These are phyloP conservation scores for Emmelina monodactyla DNA, from an alignment of 2,888 invertebrate species.

Conservation along the genomic window DNA sequence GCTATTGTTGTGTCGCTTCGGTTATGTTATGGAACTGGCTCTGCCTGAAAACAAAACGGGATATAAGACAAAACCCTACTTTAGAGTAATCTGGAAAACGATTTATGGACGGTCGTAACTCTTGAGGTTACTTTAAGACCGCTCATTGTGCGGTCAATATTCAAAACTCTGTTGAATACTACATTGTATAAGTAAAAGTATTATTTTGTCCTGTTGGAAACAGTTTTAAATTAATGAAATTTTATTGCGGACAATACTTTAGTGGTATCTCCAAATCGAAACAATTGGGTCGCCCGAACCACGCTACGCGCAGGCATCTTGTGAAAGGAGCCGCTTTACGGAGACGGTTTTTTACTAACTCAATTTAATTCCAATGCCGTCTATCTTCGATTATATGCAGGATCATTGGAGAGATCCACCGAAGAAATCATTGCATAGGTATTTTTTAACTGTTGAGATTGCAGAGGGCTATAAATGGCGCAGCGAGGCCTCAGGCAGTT, in stretches of 20 bases:
- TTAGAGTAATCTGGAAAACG: constrained; percentile 38
- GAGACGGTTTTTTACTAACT: constrained; percentile 16
- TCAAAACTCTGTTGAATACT: no score
- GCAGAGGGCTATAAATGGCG: constrained; percentile 57
- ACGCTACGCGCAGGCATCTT: constrained; percentile 43
- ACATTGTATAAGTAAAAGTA: no score
- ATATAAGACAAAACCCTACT: constrained; percentile 36
- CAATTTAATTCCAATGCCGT: background rate
- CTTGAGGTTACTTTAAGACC: no score
- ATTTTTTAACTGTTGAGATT: constrained; percentile 59
- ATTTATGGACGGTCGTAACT: constrained; percentile 24
- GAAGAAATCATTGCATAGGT: constrained; percentile 46
- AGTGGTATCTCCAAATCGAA: background rate
- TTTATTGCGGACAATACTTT: no score
- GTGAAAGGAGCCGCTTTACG: constrained; percentile 27
- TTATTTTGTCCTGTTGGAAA: no score
- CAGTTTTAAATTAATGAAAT: no score
- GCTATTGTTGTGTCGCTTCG: constrained; percentile 51
- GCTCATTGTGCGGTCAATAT: no score
- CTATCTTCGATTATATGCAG: background rate
- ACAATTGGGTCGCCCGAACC: background rate
- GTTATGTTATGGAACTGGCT: constrained; percentile 25
- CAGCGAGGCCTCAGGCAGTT: constrained; percentile 47
- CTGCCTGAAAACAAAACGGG: constrained; percentile 41
- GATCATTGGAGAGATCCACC: constrained; percentile 27